Evolutionary conservation across 2,113 vertebrate species (phyloP).

Genomic region (Strigops habroptila): DNA sequence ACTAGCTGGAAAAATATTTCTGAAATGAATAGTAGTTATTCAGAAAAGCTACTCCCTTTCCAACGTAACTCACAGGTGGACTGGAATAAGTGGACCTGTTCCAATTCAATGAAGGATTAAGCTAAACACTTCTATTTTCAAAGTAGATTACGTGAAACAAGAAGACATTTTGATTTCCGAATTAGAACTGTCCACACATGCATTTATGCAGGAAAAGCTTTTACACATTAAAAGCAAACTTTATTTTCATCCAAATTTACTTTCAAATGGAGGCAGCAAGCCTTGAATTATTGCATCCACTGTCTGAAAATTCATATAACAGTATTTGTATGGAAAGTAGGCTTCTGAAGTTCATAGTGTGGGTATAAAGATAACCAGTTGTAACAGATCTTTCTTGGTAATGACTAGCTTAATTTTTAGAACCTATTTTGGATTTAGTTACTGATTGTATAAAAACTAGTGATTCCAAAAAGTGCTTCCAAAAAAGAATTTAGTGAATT

Average conservation of each 20-base stretch:
- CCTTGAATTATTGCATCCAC: background rate
- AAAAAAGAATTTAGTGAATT: background rate
- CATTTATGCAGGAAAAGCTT: background rate
- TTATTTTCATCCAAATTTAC: slow-evolving; percentile 19
- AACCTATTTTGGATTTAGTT: background rate
- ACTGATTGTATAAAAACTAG: background rate
- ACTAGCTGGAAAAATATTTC: background rate
- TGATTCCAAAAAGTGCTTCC: background rate
- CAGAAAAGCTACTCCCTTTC: background rate
- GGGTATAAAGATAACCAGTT: background rate
- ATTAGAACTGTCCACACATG: slow-evolving; percentile 5
- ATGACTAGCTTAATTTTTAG: background rate
- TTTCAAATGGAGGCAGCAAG: background rate
- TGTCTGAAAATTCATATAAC: background rate
- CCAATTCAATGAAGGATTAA: slow-evolving; percentile 43
- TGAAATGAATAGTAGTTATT: background rate
- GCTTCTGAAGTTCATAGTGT: background rate
- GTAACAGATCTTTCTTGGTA: background rate
- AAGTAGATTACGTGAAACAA: slow-evolving; percentile 41
- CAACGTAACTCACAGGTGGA: background rate
- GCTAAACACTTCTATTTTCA: slow-evolving; percentile 20
- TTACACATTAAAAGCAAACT: slow-evolving; percentile 26
- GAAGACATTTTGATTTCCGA: slow-evolving; percentile 8
- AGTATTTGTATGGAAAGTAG: background rate
- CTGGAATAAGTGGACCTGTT: background rate